A percentile compares a stretch with the other conserved stretches of the same genome.
Conservation (phyloP, 1,140 invertebrate genomes). For the Orchestia grillus region DNA sequence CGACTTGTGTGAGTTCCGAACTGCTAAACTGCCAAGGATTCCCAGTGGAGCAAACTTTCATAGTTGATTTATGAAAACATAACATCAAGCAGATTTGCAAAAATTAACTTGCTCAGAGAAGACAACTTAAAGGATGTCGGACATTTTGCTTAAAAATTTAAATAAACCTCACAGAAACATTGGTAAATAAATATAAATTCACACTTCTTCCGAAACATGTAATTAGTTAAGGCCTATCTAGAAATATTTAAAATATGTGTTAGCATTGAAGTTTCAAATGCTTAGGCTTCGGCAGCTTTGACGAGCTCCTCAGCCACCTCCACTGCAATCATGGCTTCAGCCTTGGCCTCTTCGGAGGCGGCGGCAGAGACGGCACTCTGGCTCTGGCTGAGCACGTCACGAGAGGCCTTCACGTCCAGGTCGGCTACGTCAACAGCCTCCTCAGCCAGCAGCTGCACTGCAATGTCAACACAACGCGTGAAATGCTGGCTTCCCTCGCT, state of each 20-base stretch:
- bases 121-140: not conserved
- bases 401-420: conserved; percentile 85
- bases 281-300: conserved; percentile 79
- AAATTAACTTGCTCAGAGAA: not conserved
- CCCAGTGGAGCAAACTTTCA: not conserved
- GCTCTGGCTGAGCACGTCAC: conserved; percentile 87
- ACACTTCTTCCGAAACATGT: not conserved
- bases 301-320: conserved; percentile 95
- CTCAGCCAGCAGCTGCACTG: conserved; percentile 96
- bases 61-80: not conserved
- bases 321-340: conserved; percentile 93
- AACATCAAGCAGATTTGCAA: not conserved
- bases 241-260: not conserved
- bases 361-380: conserved; percentile 86
- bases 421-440: conserved; percentile 92
- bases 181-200: not conserved
- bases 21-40: not conserved
- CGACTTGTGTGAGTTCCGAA: not conserved
- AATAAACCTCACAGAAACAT: not conserved
- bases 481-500: too few species aligned
- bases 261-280: not conserved
- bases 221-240: not conserved
- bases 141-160: not conserved
- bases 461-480: not conserved
- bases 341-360: conserved; percentile 85